A percentile compares a stretch with the other conserved stretches of the same genome.
phyloP scores from a whole-genome alignment of 2,888 invertebrate genomes.

The Heliconius ethilla region DNA sequence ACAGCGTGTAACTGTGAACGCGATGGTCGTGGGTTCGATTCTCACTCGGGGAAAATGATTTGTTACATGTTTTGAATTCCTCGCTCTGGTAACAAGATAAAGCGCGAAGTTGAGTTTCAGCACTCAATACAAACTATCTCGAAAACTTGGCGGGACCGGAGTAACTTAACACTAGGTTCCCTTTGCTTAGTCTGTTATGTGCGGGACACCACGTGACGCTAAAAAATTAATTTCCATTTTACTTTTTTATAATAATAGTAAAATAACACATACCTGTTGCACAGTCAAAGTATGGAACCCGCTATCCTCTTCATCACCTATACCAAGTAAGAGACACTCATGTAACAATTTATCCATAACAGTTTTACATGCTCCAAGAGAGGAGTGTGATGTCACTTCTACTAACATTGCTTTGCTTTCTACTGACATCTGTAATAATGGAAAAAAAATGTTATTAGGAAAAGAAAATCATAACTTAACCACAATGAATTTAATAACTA shows the following conservation, averaged over 20 bases:
- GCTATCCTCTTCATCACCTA: slow-evolving; percentile 64
- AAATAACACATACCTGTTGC: slow-evolving; percentile 61
- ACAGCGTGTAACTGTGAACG: too few species aligned
- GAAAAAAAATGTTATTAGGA: not conserved
- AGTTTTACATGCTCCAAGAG: slow-evolving; percentile 84
- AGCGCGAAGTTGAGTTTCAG: not conserved
- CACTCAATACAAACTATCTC: not conserved
- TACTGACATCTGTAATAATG: slow-evolving; percentile 82
- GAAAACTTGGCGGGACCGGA: not conserved
- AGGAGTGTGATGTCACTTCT: slow-evolving; percentile 88
- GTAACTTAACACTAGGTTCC: too few species aligned
- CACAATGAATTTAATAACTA: too few species aligned
- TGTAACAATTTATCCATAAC: slow-evolving; percentile 86
- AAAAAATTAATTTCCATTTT: too few species aligned
- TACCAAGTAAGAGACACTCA: slow-evolving; percentile 82
- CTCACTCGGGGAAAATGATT: too few species aligned
- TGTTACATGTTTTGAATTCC: too few species aligned
- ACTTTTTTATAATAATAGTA: too few species aligned
- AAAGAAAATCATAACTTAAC: too few species aligned
- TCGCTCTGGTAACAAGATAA: not conserved
- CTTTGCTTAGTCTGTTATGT: too few species aligned
- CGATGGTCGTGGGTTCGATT: too few species aligned
- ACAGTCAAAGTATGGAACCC: slow-evolving; percentile 66
- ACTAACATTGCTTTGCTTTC: slow-evolving; percentile 85
- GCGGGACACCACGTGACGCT: too few species aligned